phyloP scores from a whole-genome alignment of 2,113 vertebrate genomes.

The Stercorarius parasiticus region DNA sequence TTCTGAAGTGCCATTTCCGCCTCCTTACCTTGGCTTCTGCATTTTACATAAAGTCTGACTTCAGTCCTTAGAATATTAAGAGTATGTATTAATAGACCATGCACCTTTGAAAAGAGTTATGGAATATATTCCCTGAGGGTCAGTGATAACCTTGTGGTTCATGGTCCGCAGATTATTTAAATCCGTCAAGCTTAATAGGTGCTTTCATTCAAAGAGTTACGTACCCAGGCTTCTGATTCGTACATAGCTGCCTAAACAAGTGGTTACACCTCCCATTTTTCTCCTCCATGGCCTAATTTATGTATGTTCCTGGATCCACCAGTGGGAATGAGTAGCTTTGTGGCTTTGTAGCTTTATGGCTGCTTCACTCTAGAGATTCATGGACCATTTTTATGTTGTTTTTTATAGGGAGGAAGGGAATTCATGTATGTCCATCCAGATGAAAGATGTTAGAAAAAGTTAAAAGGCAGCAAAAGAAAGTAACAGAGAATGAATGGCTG shows the following conservation, averaged over 20 bases:
- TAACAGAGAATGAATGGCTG: not conserved
- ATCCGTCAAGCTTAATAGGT: conserved; percentile 7
- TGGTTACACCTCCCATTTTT: not conserved
- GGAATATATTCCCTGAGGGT: conserved; percentile 1
- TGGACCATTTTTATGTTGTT: not conserved
- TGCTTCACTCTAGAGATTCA: not conserved
- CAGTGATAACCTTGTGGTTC: conserved; percentile 19
- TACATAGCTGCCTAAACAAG: not conserved
- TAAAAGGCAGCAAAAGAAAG: not conserved
- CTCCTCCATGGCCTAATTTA: not conserved
- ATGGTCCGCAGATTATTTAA: not conserved
- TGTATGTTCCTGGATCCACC: not conserved
- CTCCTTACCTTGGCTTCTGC: not conserved
- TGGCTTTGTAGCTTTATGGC: not conserved
- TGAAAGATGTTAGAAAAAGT: not conserved
- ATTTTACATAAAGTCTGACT: conserved; percentile 2
- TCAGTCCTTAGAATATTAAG: conserved; percentile 7
- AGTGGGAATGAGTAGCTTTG: not conserved
- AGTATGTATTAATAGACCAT: conserved; percentile 39
- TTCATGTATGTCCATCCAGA: not conserved
- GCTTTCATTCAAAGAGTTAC: not conserved
- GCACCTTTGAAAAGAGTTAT: conserved; percentile 23
- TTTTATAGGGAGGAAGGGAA: not conserved
- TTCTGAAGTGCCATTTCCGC: not conserved
- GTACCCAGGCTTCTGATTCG: not conserved